Evolutionary conservation across 2,888 invertebrate species (phyloP), one percentile per base, ranked within the genome.

Genomic region (Gastracanthus pulcherrimus): DNA sequence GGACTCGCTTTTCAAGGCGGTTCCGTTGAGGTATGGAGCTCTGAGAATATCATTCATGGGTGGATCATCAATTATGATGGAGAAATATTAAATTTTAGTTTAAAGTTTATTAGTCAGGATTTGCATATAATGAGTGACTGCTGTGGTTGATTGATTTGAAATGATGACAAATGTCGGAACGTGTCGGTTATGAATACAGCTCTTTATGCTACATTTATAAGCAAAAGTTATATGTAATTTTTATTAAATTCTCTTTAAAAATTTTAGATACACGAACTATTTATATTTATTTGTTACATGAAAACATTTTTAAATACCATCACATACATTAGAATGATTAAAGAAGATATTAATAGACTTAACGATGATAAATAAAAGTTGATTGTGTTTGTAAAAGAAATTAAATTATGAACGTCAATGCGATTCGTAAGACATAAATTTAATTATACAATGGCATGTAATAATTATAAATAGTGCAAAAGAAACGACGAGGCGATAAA

Each of bases 391-490:
- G 9, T 3, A 11, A n/a, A n/a, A 55, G 55, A 55, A 55, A 55
- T 55, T 55, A 19, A 55, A 26, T 55, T 26, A 55, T 41, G 23
- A 1, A 7, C 51, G 23, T 55, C 55, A 26, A 3, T 16, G 41
- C 41, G 13, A 16, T 48, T 51, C 51, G 26, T 13, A 4, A 1
- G 31, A 45, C 51, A 13, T 66, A 58, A 26, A 67, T 58, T 67
- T 29, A 23, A 55, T 55, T 55, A 13, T 16, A 67, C 41, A 55
- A 51, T 60, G 48, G 26, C 16, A 71, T 72, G 67, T 31, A 62
- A 79, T 41, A 75, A 79, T 79, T 60, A 76, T 26, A 67, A 69
- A 75, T 55, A 62, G 60, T n/a, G 36, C 16, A 29, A 48, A 74
- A 62, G 71, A 58, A 78, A 16, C 31, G 51, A 26, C 13, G 19